Conservation (phyloP, 2,113 vertebrate species). For the Nycticryphes semicollaris region DNA sequence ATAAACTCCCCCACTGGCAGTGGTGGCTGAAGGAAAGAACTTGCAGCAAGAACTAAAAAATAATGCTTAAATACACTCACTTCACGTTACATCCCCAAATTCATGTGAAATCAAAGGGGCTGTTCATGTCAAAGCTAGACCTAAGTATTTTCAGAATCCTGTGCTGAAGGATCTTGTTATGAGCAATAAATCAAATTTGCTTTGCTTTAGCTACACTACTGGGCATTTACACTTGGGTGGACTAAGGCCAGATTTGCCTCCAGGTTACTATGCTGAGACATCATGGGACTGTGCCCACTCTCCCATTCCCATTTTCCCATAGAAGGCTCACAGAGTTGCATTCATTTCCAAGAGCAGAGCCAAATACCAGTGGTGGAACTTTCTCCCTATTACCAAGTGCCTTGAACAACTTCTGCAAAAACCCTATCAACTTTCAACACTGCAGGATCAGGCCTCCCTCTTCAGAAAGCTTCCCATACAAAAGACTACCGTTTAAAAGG, state of each 20-base stretch:
- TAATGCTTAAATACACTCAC: background rate
- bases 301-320: background rate
- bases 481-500: background rate
- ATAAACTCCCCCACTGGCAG: background rate
- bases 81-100: background rate
- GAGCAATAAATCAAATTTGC: background rate
- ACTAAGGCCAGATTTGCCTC: background rate
- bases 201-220: background rate
- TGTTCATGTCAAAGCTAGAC: background rate
- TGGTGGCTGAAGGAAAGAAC: background rate
- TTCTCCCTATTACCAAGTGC: background rate
- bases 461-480: background rate
- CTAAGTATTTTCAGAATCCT: background rate
- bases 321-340: background rate
- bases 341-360: background rate
- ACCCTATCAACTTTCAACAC: background rate
- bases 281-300: background rate
- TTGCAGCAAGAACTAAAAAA: background rate
- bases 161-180: background rate
- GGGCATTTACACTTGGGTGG: background rate
- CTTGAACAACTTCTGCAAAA: background rate
- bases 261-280: background rate
- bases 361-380: background rate
- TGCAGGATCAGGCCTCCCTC: background rate
- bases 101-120: background rate